Base-by-base conservation (phyloP, 2,888 invertebrate genomes). In the Meiosimyza platycephala region DNA sequence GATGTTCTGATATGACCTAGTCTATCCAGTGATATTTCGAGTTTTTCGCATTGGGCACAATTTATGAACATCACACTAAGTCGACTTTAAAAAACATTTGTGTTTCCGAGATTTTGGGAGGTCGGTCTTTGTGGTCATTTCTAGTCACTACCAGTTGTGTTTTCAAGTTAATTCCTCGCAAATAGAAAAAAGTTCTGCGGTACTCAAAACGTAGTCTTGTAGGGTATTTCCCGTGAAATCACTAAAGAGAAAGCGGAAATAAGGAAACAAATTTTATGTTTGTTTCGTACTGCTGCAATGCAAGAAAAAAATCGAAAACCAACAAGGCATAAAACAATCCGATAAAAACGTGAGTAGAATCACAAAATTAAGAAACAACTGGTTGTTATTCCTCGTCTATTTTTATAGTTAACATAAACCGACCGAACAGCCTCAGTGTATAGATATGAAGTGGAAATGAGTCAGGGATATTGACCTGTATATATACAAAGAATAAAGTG, bases 311-410 rank as follows among this genome's bases (percentile, higher is more conserved):
- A 50, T 62, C 62, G 70, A 28, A 16, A 54, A n/a, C 48, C 33
- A 55, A 71, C 69, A 60, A 62, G 72, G 67, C 55, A 75, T 72
- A 77, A 73, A 78, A 76, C 71, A 74, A 75, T 75, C 75, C 75
- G 65, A 57, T 57, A 69, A 64, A 47, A 68, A 77, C 75, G 77
- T 76, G 76, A 69, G 47, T 57, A 52, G 73, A 72, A 76, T 77
- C 69, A 60, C 59, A 74, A 77, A 60, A 12, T 51, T 33, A 13
- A 28, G 33, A 7, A 28, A 6, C 50, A 57, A 57, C 28, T 57
- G 16, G n/a, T 62, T 62, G 40, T 62, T 40, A 40, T 40, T 40
- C 40, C 9, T 40, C 40, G 40, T 40, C 40, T 33, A 13, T 40
- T 62, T 62, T 62, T 62, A 62, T 62, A 47, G 13, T 62, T 33